Conservation (phyloP, 2,888 invertebrate genomes). For the Drosophila formosana region DNA sequence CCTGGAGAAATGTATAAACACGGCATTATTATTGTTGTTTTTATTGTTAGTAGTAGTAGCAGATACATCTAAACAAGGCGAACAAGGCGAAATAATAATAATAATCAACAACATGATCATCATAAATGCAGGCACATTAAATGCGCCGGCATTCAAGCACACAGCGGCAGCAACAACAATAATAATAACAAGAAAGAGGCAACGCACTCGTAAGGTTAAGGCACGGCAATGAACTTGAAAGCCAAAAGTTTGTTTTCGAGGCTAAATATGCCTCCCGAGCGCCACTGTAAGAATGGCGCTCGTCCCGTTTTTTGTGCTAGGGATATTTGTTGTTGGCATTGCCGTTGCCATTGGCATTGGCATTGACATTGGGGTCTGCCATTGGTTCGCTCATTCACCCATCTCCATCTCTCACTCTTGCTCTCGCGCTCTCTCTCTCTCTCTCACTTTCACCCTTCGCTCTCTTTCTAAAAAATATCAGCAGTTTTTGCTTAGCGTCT, state of each 20-base stretch:
- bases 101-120: slow-evolving; percentile 21
- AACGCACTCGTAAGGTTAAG: slow-evolving; percentile 70
- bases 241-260: slow-evolving; percentile 69
- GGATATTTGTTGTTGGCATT: neutral
- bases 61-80: slow-evolving; percentile 12
- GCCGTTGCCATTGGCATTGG: slow-evolving; percentile 20
- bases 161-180: slow-evolving; percentile 18
- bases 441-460: neutral
- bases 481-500: slow-evolving; percentile 66
- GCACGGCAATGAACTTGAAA: slow-evolving; percentile 74
- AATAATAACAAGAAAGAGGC: slow-evolving; percentile 48
- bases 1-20: slow-evolving; percentile 1
- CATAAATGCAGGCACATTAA: slow-evolving; percentile 55
- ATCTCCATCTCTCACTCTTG: neutral
- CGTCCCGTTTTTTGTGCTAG: neutral
- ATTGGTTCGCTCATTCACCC: slow-evolving; percentile 1
- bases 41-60: neutral
- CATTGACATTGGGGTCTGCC: slow-evolving; percentile 16
- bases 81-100: slow-evolving; percentile 28
- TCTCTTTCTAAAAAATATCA: slow-evolving; percentile 42
- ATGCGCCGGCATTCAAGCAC: slow-evolving; percentile 58
- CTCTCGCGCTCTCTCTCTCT: no score
- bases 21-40: neutral
- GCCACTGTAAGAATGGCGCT: slow-evolving; percentile 25
- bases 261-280: slow-evolving; percentile 49